Evolutionary conservation across 1,140 invertebrate species (phyloP).

Genomic region (Hycleus phaleratus): DNA sequence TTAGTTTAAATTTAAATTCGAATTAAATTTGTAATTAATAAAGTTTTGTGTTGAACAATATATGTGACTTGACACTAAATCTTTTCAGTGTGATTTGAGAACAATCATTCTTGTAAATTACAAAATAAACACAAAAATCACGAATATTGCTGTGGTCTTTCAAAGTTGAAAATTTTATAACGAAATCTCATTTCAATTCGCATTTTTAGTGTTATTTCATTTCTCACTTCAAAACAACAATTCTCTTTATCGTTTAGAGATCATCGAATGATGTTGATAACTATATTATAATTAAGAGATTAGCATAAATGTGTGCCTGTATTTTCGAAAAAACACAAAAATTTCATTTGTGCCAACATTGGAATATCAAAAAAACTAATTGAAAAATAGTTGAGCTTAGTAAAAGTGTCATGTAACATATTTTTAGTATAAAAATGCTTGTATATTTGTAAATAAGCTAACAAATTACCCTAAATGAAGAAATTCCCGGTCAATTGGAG

Average conservation of each 20-base stretch:
- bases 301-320: conserved; percentile 27
- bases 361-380: conserved; percentile 27
- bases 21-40: conserved; percentile 19
- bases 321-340: background rate
- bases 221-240: too few relatives aligned
- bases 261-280: too few relatives aligned
- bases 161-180: conserved; percentile 12
- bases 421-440: conserved; percentile 33
- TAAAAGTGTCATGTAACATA: conserved; percentile 38
- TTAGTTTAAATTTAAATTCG: conserved; percentile 26
- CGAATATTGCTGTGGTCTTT: conserved; percentile 20
- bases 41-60: conserved; percentile 9
- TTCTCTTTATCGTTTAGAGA: too few relatives aligned
- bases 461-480: conserved; percentile 16
- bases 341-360: conserved; percentile 31
- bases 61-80: conserved; percentile 37
- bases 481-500: background rate
- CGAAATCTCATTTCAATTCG: background rate
- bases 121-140: conserved; percentile 6
- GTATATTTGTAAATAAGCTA: conserved; percentile 40
- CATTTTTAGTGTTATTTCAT: too few relatives aligned
- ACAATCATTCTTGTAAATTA: conserved; percentile 28
- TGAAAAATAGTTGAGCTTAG: conserved; percentile 25
- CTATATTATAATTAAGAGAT: background rate
- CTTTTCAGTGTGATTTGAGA: conserved; percentile 27